Percentiles rank a stretch among this genome's conserved stretches.
Evolutionary conservation across 2,888 invertebrate species (phyloP).

Genomic region (Ormia ochracea): DNA sequence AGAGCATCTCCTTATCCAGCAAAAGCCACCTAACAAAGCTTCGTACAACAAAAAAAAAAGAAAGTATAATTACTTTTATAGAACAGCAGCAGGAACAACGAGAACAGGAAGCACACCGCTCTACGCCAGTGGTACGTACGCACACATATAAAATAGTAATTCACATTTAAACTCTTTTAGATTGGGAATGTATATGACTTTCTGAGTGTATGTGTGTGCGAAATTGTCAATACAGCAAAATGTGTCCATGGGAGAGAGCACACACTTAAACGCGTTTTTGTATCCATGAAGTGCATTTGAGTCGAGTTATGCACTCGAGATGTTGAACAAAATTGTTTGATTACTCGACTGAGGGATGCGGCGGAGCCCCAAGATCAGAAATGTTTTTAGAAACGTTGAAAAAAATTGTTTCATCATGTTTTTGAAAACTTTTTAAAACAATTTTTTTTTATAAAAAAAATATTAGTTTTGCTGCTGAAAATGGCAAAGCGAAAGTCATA

Average conservation of each 20-base stretch:
- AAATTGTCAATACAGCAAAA: not conserved
- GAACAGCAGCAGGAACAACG: no score
- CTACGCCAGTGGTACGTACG: no score
- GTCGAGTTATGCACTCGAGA: constrained; percentile 49
- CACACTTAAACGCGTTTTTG: constrained; percentile 44
- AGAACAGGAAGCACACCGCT: no score
- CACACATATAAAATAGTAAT: no score
- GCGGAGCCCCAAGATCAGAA: not conserved
- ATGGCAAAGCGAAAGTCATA: no score
- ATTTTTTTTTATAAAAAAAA: no score
- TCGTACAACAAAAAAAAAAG: not conserved
- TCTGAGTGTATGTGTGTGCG: not conserved
- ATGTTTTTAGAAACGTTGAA: not conserved
- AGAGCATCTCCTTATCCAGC: not conserved
- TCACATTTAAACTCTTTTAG: no score
- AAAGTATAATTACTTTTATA: no score
- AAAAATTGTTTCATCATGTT: no score
- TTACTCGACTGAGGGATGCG: constrained; percentile 9
- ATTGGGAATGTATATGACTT: not conserved
- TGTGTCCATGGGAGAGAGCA: not conserved
- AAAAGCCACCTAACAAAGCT: not conserved
- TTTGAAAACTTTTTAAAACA: no score
- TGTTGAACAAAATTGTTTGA: constrained; percentile 44
- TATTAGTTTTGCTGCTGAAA: no score
- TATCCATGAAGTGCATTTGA: constrained; percentile 41